Base-by-base conservation (phyloP, 2,113 vertebrate genomes). In the Odobenus rosmarus region DNA sequence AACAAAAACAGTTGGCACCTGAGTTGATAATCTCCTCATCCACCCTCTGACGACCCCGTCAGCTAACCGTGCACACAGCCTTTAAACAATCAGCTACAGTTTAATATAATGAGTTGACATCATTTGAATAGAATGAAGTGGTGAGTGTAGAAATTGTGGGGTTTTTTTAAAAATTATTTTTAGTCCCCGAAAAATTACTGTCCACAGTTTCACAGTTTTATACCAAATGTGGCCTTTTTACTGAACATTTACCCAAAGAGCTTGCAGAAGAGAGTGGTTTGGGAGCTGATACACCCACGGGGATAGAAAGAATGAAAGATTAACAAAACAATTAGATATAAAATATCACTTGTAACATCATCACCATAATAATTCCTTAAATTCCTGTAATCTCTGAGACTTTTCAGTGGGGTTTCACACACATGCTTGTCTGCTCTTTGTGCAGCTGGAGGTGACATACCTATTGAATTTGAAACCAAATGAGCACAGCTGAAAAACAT, bases 81-180 rank as follows among this genome's bases (percentile, higher is more conserved):
- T 74, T 39, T 57, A 86, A 36, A 42, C 49, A 77, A 31, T 31
- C 88, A 92, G 76, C 71, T 61, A 89, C 15, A 88, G 76, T 93
- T 97, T 88, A 57, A 62, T 97, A 87, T 77, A 97, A 97, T 74
- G 84, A 97, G 88, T 26, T 94, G 98, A 98, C 71, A 59, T 53
- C 84, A 95, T 98, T 98, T 98, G 97, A 88, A 97, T 95, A 97
- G 83, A 95, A 96, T 92, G 96, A 93, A 97, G 94, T 84, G 97
- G 96, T 76, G 81, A 91, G 2, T 9, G 80, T 97, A 96, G 96
- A 96, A 97, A 98, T 28, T 46, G 28, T 61, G 95, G 95, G 92
- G 19, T 46, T 91, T 84, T 93, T 97, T 90, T 72, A 96, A 91
- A 55, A 59, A 94, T 96, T 98, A 97, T 96, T 97, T 98, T 98